phyloP scores from a whole-genome alignment of 2,888 invertebrate species.

The Orthosia gracilis region DNA sequence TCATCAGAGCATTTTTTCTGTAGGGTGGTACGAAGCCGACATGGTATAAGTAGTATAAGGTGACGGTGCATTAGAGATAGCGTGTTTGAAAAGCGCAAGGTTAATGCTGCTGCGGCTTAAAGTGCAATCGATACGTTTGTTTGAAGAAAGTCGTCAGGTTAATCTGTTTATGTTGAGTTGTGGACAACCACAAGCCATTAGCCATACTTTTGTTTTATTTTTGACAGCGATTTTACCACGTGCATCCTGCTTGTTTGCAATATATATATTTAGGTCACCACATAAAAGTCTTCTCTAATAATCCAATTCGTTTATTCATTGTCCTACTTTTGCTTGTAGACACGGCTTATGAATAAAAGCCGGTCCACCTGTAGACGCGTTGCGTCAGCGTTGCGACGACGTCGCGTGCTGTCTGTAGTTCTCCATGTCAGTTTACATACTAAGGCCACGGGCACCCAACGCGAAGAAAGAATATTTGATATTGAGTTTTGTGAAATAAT shows the following conservation, averaged over 20 bases:
- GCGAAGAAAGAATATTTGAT: no score
- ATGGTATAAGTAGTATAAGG: neutral
- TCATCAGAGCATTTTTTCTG: constrained; percentile 58
- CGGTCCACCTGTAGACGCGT: no score
- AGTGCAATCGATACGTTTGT: constrained; percentile 16
- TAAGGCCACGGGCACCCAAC: no score
- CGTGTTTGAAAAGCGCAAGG: constrained; percentile 41
- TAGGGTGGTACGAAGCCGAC: constrained; percentile 2
- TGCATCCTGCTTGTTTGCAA: neutral
- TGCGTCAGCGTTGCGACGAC: no score
- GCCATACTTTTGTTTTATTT: neutral
- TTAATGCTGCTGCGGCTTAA: constrained; percentile 10
- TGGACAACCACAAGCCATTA: neutral
- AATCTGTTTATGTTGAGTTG: neutral
- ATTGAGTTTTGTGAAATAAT: no score
- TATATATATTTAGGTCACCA: neutral
- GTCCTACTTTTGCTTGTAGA: neutral
- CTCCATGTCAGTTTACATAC: no score
- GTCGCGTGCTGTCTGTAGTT: no score
- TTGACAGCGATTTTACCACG: neutral
- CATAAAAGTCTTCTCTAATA: constrained; percentile 5
- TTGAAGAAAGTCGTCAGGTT: constrained; percentile 2
- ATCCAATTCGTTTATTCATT: neutral
- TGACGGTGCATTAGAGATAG: constrained; percentile 6
- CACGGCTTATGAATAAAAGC: no score